Evolutionary conservation across 2,113 vertebrate genomes (phyloP).

Genomic region (Reinhardtius hippoglossoides): DNA sequence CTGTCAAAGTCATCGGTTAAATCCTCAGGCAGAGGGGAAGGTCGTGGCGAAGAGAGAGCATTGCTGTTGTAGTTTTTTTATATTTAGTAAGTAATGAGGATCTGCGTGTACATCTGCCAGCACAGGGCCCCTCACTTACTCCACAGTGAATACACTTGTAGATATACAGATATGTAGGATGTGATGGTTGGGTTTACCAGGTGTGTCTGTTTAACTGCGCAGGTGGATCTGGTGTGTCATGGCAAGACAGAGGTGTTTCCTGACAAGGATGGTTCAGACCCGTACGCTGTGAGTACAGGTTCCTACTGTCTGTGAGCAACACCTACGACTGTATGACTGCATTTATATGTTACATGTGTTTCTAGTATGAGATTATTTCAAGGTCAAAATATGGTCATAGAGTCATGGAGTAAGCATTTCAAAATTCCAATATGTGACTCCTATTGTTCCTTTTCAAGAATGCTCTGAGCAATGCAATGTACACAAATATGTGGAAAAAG

Average conservation of each 20-base stretch:
- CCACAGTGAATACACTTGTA: neutral
- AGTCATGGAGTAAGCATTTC: no score
- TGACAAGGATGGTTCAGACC: constrained; percentile 90
- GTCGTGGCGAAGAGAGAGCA: no score
- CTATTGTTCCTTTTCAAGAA: no score
- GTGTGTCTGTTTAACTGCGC: constrained; percentile 34
- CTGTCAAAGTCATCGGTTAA: no score
- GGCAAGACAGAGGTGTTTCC: constrained; percentile 94
- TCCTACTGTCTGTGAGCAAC: neutral
- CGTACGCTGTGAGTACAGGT: constrained; percentile 87
- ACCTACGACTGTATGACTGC: neutral
- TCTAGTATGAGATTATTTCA: neutral
- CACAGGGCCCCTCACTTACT: neutral
- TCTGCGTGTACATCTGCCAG: neutral
- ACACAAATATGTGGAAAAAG: neutral
- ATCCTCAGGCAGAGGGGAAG: no score
- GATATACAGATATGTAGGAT: neutral
- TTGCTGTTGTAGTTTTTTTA: no score
- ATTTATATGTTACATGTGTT: neutral
- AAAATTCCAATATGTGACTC: no score
- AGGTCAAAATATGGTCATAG: neutral
- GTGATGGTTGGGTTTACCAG: neutral
- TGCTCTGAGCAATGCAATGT: neutral
- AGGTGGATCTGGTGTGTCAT: constrained; percentile 96
- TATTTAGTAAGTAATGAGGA: no score